A percentile compares a stretch with the other conserved stretches of the same genome.
Conservation (phyloP, 2,888 invertebrate genomes). For the Pyralis farinalis region DNA sequence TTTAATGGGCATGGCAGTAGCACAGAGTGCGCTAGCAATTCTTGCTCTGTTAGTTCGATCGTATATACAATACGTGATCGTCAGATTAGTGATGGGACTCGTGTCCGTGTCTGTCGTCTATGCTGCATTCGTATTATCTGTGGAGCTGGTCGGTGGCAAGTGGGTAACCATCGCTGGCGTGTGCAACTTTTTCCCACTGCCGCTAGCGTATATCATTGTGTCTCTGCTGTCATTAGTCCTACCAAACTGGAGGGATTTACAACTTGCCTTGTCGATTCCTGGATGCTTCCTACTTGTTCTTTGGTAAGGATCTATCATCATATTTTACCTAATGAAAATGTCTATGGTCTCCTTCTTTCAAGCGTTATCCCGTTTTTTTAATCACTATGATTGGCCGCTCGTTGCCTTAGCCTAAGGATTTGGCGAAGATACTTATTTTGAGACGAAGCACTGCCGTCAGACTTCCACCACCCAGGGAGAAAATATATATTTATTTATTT, state of each 20-base stretch:
- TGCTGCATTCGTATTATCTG: conserved; percentile 89
- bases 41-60: conserved; percentile 86
- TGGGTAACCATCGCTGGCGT: conserved; percentile 91
- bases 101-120: conserved; percentile 92
- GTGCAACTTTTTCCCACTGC: conserved; percentile 89
- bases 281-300: conserved; percentile 84
- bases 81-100: conserved; percentile 86
- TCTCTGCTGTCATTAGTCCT: conserved; percentile 86
- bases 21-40: conserved; percentile 85
- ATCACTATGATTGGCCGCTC: no score
- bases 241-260: conserved; percentile 87
- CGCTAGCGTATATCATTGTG: conserved; percentile 87
- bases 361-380: no score
- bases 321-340: no score
- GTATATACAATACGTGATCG: conserved; percentile 85
- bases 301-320: conserved; percentile 75
- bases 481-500: no score
- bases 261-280: conserved; percentile 87
- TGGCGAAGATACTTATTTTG: no score
- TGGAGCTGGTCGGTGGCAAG: conserved; percentile 89
- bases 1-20: conserved; percentile 85
- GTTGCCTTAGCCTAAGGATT: no score
- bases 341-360: no score
- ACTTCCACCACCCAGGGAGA: no score
- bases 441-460: no score